Evolutionary conservation across 2,888 invertebrate genomes (phyloP).

Genomic region (Autographa pulchrina): DNA sequence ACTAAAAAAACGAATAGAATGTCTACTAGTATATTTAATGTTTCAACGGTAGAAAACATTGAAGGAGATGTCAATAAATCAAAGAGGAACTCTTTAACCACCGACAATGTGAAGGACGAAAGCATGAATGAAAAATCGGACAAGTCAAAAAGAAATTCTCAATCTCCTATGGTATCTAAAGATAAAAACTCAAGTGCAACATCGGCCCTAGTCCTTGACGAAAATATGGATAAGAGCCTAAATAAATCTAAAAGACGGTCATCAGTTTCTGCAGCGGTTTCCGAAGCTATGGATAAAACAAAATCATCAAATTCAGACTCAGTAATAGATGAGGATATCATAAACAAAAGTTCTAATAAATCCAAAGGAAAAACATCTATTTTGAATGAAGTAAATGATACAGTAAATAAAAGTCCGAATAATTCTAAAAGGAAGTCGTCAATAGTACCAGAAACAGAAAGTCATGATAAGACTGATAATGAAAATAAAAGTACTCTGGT

Average conservation of each 20-base stretch:
- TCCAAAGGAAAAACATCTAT: constrained; percentile 45
- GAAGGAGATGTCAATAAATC: background rate
- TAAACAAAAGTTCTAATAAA: constrained; percentile 19
- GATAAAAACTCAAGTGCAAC: background rate
- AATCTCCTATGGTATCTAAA: background rate
- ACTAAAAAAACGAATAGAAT: constrained; percentile 2
- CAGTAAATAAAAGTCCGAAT: constrained; percentile 49
- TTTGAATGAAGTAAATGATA: constrained; percentile 24
- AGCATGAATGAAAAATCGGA: constrained; percentile 27
- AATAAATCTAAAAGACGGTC: constrained; percentile 17
- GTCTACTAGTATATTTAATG: background rate
- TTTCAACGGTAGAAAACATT: background rate
- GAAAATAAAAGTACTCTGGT: constrained; percentile 72
- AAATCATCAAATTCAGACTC: constrained; percentile 8
- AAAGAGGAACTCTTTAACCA: background rate
- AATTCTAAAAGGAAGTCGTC: constrained; percentile 66
- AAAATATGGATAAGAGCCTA: constrained; percentile 4
- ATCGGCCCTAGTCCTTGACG: background rate
- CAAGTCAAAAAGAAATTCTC: constrained; percentile 49
- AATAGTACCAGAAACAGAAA: constrained; percentile 42
- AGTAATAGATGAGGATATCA: constrained; percentile 6
- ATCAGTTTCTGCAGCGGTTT: constrained; percentile 9
- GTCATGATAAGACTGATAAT: constrained; percentile 40
- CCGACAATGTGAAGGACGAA: constrained; percentile 12
- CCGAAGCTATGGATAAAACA: constrained; percentile 14